Evolutionary conservation across 2,113 vertebrate species (phyloP).

Genomic region (Neogale vison): DNA sequence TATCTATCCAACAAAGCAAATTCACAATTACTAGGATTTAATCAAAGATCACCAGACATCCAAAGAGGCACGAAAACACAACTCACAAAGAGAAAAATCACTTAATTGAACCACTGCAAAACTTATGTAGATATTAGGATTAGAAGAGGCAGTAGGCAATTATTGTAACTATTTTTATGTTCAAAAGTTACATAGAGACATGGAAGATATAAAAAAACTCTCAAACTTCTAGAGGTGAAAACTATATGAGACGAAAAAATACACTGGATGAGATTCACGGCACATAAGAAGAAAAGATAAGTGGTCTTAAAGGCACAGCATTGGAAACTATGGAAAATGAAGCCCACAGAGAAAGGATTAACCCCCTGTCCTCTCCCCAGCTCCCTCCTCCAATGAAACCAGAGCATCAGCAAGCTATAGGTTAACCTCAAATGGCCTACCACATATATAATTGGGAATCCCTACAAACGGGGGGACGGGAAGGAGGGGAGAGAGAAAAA

Average conservation of each 20-base stretch:
- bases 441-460: background rate
- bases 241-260: background rate
- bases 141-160: background rate
- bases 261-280: background rate
- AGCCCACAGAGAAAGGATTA: background rate
- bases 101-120: background rate
- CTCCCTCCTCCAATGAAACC: background rate
- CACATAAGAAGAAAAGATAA: background rate
- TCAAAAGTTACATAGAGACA: background rate
- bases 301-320: background rate
- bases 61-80: background rate
- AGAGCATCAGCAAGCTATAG: background rate
- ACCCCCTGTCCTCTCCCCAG: background rate
- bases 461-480: background rate
- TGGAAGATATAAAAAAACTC: background rate
- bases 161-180: background rate
- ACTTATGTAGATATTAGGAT: background rate
- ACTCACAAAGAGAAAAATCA: background rate
- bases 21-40: background rate
- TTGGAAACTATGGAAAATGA: background rate
- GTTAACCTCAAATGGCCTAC: background rate
- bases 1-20: background rate
- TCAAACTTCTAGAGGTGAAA: conserved; percentile 13
- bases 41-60: background rate
- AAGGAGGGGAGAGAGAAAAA: background rate